Percentiles rank a stretch among this genome's conserved stretches.
Evolutionary conservation across 2,797 vertebrate species (phyloP).

Genomic region (Phrynocephalus vlangalii): DNA sequence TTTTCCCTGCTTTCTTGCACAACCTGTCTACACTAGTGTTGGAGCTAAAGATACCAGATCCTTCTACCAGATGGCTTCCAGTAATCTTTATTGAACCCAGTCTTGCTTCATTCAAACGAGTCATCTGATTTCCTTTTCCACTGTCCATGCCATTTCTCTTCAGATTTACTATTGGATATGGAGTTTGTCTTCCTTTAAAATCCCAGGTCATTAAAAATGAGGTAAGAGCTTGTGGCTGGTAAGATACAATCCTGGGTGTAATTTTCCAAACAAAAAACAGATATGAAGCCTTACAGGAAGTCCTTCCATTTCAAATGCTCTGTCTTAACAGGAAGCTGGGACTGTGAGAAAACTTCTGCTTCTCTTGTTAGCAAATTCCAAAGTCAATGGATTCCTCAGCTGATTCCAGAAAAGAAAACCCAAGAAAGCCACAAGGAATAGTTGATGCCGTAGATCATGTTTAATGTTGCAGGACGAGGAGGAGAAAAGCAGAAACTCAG

Average conservation of each 20-base stretch:
- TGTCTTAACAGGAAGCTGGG: background rate
- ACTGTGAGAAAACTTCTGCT: conserved; percentile 25
- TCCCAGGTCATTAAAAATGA: conserved; percentile 45
- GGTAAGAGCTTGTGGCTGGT: conserved; percentile 21
- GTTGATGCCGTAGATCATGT: background rate
- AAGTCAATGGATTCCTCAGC: conserved; percentile 18
- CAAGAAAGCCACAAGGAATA: conserved; percentile 37
- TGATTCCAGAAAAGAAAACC: background rate
- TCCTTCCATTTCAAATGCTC: conserved; percentile 11
- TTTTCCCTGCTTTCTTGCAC: background rate
- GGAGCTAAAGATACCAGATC: background rate
- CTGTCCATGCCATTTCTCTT: conserved; percentile 13
- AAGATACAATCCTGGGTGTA: background rate
- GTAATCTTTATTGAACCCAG: conserved; percentile 23
- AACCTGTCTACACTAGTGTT: background rate
- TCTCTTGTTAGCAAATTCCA: conserved; percentile 25
- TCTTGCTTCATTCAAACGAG: background rate
- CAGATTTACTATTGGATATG: conserved; percentile 35
- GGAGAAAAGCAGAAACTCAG: background rate
- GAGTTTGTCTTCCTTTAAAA: conserved; percentile 43
- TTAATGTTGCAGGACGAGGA: conserved; percentile 6
- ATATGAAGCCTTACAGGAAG: conserved; percentile 37
- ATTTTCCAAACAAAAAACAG: conserved; percentile 31
- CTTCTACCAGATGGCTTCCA: background rate
- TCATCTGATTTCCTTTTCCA: background rate